Conservation (phyloP, 2,113 vertebrate genomes). For the Protobothrops flavoviridis region DNA sequence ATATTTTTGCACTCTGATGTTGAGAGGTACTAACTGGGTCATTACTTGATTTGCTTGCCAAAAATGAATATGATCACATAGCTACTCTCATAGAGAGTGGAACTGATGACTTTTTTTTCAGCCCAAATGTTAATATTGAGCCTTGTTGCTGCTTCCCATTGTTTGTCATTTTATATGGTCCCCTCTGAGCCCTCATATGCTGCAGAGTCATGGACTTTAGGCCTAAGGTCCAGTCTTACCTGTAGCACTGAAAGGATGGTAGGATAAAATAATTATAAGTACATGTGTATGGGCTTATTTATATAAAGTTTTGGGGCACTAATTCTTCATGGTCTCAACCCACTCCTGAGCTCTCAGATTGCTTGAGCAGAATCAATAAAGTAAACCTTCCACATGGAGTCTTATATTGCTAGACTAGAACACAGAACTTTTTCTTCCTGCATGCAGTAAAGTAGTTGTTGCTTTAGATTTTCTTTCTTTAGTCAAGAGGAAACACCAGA, state of each 20-base stretch:
- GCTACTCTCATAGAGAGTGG: not conserved
- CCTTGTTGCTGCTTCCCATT: not conserved
- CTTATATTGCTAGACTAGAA: not conserved
- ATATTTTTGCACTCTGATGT: not conserved
- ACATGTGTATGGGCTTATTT: not conserved
- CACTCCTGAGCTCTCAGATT: not conserved
- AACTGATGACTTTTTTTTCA: not conserved
- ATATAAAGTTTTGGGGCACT: not conserved
- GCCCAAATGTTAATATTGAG: not conserved
- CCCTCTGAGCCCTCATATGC: not conserved
- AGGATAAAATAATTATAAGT: not conserved
- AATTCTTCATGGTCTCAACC: not conserved
- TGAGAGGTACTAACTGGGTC: not conserved
- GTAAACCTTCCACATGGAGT: not conserved
- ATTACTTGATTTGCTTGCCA: not conserved
- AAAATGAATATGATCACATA: not conserved
- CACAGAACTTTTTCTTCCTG: not conserved
- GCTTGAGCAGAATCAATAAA: not conserved
- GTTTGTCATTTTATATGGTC: not conserved
- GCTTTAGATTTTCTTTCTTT: not conserved
- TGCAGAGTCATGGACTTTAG: not conserved
- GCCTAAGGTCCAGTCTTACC: not conserved
- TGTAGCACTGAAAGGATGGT: not conserved
- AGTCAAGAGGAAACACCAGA: not conserved
- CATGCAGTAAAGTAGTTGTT: not conserved